Percentiles rank a stretch among this genome's conserved stretches.
Conservation (phyloP, 2,797 vertebrate genomes). For the Diceros bicornis region DNA sequence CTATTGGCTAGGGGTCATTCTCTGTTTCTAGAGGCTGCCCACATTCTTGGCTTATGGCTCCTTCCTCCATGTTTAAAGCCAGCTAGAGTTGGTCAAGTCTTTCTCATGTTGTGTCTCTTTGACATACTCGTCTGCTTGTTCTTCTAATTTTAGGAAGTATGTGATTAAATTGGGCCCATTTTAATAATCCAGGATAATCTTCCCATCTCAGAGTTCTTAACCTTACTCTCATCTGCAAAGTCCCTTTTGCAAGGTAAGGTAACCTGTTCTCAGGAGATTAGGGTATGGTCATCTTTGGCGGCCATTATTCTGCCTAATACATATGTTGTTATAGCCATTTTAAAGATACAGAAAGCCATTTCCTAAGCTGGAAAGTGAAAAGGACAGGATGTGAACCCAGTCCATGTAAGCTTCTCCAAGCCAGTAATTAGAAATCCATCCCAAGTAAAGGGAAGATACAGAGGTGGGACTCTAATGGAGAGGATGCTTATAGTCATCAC, state of each 20-base stretch:
- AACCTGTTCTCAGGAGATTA: background rate
- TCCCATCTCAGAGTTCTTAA: background rate
- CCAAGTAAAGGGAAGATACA: background rate
- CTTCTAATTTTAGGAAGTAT: background rate
- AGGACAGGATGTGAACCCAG: background rate
- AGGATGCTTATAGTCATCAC: background rate
- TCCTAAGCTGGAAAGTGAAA: background rate
- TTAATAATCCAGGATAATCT: background rate
- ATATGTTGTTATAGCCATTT: background rate
- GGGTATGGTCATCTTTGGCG: background rate
- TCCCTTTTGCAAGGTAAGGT: background rate
- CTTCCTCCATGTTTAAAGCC: background rate
- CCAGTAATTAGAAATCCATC: background rate
- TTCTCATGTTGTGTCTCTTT: background rate
- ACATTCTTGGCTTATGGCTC: background rate
- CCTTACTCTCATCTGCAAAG: background rate
- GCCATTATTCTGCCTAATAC: background rate
- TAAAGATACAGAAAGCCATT: background rate
- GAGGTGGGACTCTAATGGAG: fast-evolving
- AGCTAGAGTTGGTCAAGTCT: no score
- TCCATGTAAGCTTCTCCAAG: background rate
- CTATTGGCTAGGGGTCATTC: background rate
- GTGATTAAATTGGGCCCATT: background rate
- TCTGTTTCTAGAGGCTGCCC: background rate
- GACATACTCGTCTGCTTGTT: background rate